Conservation (phyloP, 2,888 invertebrate species). For the Dasypolia templi region DNA sequence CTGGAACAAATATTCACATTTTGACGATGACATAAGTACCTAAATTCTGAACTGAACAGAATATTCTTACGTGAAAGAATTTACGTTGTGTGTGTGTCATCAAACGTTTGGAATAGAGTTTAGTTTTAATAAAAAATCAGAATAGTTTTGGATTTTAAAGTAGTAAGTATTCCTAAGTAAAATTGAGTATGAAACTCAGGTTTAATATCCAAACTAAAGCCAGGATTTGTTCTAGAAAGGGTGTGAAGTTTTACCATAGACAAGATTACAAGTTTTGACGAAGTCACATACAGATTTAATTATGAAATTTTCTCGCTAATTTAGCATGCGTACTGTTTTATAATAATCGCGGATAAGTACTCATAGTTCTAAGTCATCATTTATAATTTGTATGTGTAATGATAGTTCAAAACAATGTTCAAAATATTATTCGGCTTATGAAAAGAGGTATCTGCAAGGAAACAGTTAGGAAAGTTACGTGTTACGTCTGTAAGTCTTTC, state of each 20-base stretch:
- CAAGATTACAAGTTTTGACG: neutral
- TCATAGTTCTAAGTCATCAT: neutral
- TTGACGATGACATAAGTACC: constrained; percentile 57
- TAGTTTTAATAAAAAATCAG: constrained; percentile 32
- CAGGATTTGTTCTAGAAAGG: constrained; percentile 13
- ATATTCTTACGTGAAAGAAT: constrained; percentile 48
- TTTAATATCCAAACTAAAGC: neutral
- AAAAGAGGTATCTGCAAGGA: neutral
- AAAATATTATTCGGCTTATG: neutral
- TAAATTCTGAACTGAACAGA: constrained; percentile 31
- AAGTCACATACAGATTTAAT: constrained; percentile 42
- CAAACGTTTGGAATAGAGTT: constrained; percentile 35
- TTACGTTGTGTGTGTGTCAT: constrained; percentile 44
- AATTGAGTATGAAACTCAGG: neutral
- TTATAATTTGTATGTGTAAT: neutral
- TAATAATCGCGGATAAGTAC: no score
- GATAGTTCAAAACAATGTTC: neutral
- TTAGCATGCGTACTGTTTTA: neutral
- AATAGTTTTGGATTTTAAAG: constrained; percentile 9
- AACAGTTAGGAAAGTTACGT: neutral
- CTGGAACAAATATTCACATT: constrained; percentile 37
- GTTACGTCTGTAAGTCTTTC: neutral
- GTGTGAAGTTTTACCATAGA: neutral
- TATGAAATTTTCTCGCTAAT: constrained; percentile 14
- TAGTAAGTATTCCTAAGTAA: constrained; percentile 6